Evolutionary conservation across 2,797 vertebrate species (phyloP).

Genomic region (Arrhamphus sclerolepis): DNA sequence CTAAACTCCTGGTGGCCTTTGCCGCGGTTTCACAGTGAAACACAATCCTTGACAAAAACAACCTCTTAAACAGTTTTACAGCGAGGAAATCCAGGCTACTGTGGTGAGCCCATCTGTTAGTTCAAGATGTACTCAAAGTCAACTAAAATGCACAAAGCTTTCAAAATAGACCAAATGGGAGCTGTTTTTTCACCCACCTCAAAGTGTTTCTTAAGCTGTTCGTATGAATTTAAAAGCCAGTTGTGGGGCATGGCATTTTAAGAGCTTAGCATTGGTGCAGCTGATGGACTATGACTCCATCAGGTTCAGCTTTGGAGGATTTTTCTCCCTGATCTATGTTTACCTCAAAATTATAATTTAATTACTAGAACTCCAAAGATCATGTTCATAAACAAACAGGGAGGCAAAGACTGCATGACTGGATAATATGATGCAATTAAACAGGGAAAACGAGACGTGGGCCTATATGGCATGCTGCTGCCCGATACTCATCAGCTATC

Average conservation of each 20-base stretch:
- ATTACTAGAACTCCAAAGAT: background rate
- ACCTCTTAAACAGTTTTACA: slow-evolving; percentile 46
- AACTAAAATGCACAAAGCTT: slow-evolving; percentile 30
- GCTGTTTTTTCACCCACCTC: background rate
- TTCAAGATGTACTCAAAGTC: slow-evolving; percentile 19
- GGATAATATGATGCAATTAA: background rate
- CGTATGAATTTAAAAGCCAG: slow-evolving; percentile 18
- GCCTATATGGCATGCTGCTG: no score
- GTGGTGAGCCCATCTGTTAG: slow-evolving; percentile 53
- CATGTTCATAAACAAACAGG: background rate
- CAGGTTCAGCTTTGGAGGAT: no score
- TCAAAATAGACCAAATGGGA: slow-evolving; percentile 50
- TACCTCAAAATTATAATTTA: background rate
- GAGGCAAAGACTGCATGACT: background rate
- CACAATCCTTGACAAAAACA: slow-evolving; percentile 54
- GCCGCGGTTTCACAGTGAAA: slow-evolving; percentile 47
- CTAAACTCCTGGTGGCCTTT: slow-evolving; percentile 53
- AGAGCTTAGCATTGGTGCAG: background rate
- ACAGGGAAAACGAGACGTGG: background rate
- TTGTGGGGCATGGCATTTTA: background rate
- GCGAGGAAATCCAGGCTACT: slow-evolving; percentile 49
- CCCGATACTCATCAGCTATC: no score
- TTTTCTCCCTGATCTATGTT: no score
- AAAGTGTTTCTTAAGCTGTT: slow-evolving; percentile 9
- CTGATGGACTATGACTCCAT: background rate